Percentiles rank a stretch among this genome's conserved stretches.
Conservation (phyloP, 1,140 invertebrate species). For the Whitmania pigra region DNA sequence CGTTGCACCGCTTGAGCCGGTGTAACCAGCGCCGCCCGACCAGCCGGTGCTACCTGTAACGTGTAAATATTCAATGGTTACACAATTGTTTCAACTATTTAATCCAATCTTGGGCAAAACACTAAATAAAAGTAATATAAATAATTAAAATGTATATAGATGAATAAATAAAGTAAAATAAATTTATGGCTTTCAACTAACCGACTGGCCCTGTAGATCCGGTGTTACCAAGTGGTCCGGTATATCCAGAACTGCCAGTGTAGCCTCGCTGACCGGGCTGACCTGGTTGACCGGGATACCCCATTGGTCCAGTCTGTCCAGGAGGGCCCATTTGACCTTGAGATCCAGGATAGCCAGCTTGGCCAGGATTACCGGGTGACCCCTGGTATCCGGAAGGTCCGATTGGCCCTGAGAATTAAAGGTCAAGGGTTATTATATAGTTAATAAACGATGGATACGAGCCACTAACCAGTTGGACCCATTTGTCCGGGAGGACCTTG, state of each 20-base stretch:
- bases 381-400: slow-evolving; percentile 3
- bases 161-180: neutral
- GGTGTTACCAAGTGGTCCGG: neutral
- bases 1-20: neutral
- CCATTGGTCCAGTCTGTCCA: slow-evolving; percentile 10
- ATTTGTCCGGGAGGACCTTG: neutral
- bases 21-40: neutral
- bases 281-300: slow-evolving; percentile 11
- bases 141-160: neutral
- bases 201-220: slow-evolving; percentile 11
- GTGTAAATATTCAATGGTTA: neutral
- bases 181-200: neutral
- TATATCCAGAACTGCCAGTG: neutral
- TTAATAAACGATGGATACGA: too few species aligned
- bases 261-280: neutral
- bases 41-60: neutral
- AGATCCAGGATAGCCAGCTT: slow-evolving; percentile 37
- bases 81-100: neutral
- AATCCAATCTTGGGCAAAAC: neutral
- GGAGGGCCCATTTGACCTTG: neutral
- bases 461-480: neutral
- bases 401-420: slow-evolving; percentile 5
- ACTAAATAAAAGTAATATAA: neutral
- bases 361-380: slow-evolving; percentile 45
- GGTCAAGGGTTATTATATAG: neutral